Base-by-base conservation (phyloP, 2,113 vertebrate species). In the Lampris megalopsis region DNA sequence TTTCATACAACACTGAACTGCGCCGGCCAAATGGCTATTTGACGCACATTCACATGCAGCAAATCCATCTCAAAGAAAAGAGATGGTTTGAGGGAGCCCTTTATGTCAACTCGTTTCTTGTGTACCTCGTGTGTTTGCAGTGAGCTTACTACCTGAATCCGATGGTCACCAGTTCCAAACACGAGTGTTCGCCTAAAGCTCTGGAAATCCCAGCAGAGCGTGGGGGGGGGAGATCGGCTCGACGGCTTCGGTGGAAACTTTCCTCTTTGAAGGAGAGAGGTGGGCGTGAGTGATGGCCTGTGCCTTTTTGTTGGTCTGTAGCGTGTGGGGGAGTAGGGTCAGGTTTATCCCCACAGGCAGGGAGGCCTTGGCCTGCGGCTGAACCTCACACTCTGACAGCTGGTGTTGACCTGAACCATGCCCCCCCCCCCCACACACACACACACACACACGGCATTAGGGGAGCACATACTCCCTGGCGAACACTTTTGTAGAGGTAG, bases 381-480 rank as follows among this genome's bases (percentile, higher is more conserved):
- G 93, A 92, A 93, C 92, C 84, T 90, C 86, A 88, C 85, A 88
- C 91, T 86, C 82, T 79, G 85, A 88, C 89, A 91, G 93, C 93
- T 91, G 90, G 88, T 90, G 84, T 89, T 92, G 92, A 93, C 91
- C 92, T 88, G 83, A 92, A 83, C 90, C 75, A 54, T 76, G 78
- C 53, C 71, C 81, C 70, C 71, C 78, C 64, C 74, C 58, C 65
- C 48, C 80, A 64, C 65, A 65, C 37, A 59, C 59, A 53, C 63
- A 63, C 52, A 79, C 72, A 67, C 66, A 61, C 48, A 40, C 13
- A 42, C 50, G 38, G 11, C 82, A 70, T 36, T 52, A 63, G 53
- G 70, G 72, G 80, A 79, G 71, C 53, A 35, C 70, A 72, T n/a
- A 45, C 69, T 50, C 49, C 50, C 71, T 68, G 63, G 64, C 56